phyloP scores from a whole-genome alignment of 2,113 vertebrate species.

The Neolamprologus caudopunctatus region DNA sequence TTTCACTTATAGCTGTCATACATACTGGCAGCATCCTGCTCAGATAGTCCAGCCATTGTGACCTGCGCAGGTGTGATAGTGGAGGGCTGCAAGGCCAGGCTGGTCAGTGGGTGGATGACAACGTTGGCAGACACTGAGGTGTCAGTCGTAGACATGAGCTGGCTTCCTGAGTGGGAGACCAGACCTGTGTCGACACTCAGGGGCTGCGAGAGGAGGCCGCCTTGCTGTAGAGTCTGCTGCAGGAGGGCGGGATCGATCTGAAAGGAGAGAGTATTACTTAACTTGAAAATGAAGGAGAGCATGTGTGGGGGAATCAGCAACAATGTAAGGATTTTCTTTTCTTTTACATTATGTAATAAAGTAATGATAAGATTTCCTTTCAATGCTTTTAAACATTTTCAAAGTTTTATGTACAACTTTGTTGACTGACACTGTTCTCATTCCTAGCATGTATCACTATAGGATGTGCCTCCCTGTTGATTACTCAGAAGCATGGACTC shows the following conservation, averaged over 20 bases:
- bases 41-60: slow-evolving; percentile 77
- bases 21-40: slow-evolving; percentile 77
- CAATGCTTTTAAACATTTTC: background rate
- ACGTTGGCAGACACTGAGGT: slow-evolving; percentile 79
- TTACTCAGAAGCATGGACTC: background rate
- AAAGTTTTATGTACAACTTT: background rate
- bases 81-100: slow-evolving; percentile 82
- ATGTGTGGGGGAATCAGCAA: background rate
- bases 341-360: background rate
- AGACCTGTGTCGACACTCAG: slow-evolving; percentile 75
- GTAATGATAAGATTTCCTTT: background rate
- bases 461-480: background rate
- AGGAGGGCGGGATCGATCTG: slow-evolving; percentile 90
- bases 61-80: slow-evolving; percentile 75
- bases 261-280: background rate
- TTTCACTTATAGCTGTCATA: background rate
- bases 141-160: slow-evolving; percentile 77
- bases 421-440: background rate
- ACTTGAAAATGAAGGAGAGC: background rate
- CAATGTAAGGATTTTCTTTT: background rate
- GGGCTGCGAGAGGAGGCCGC: slow-evolving; percentile 81
- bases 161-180: slow-evolving; percentile 65
- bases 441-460: background rate
- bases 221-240: slow-evolving; percentile 89
- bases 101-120: slow-evolving; percentile 87